A percentile compares a stretch with the other conserved stretches of the same genome.
These are phyloP conservation scores for Aphodius granarius DNA, from an alignment of 2,888 invertebrate genomes.

Conservation along the genomic window DNA sequence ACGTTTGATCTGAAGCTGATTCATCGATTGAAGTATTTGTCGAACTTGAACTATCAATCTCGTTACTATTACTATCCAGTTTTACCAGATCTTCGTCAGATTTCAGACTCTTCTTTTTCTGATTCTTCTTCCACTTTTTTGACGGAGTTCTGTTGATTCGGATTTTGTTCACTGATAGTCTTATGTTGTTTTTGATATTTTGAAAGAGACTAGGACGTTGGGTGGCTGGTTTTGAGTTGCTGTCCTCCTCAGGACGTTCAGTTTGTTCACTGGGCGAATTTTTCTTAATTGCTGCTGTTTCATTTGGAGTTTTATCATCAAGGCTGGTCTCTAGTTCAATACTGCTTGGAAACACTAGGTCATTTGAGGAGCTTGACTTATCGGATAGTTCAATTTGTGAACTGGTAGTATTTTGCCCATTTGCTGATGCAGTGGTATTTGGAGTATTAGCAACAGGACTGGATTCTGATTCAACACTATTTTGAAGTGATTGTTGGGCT, in stretches of 20 bases:
- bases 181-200: conserved; percentile 25
- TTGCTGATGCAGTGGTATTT: not conserved
- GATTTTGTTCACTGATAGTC: conserved; percentile 21
- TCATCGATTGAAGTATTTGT: not conserved
- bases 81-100: conserved; percentile 6
- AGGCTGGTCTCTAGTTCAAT: not conserved
- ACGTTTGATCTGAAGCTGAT: not conserved
- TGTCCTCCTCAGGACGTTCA: not conserved
- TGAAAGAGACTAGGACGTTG: conserved; percentile 17
- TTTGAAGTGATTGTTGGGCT: not conserved
- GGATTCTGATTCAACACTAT: not conserved
- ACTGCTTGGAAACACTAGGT: not conserved
- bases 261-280: not conserved
- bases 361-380: not conserved
- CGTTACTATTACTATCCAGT: not conserved
- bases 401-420: not conserved
- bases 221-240: not conserved
- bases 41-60: not conserved
- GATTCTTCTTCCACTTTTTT: conserved; percentile 16
- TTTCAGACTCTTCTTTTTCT: conserved; percentile 19
- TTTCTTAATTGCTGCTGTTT: not conserved
- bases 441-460: not conserved
- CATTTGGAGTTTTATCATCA: not conserved
- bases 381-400: not conserved
- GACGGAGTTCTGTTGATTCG: conserved; percentile 16